phyloP scores from a whole-genome alignment of 2,113 vertebrate genomes.

The Poeciliopsis retropinna region DNA sequence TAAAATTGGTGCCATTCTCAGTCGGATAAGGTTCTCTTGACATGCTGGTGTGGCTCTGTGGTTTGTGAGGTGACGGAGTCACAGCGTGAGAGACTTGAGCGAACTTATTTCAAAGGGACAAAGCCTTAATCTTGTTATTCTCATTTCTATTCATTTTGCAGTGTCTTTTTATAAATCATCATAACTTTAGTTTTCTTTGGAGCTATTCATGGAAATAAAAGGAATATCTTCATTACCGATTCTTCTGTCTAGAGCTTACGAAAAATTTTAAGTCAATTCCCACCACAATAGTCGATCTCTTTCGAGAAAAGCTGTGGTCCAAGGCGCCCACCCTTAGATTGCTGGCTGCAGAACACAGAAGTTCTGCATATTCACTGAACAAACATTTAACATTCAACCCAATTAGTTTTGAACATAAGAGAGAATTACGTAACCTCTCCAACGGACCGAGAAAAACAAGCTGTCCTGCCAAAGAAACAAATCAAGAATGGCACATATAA shows the following conservation, averaged over 20 bases:
- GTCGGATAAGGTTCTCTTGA: constrained; percentile 54
- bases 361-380: constrained; percentile 25
- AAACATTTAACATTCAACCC: constrained; percentile 41
- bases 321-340: constrained; percentile 29
- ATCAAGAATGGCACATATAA: constrained; percentile 46
- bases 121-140: constrained; percentile 20
- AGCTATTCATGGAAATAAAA: no score
- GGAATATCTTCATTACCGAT: not conserved
- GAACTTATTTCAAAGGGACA: constrained; percentile 4
- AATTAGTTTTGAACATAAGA: constrained; percentile 45
- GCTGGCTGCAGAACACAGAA: constrained; percentile 22
- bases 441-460: constrained; percentile 47
- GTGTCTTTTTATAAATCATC: not conserved
- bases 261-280: constrained; percentile 1
- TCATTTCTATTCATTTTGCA: not conserved
- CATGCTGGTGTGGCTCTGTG: constrained; percentile 26
- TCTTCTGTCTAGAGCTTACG: not conserved
- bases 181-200: not conserved
- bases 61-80: constrained; percentile 65
- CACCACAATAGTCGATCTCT: constrained; percentile 16
- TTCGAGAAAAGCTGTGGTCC: constrained; percentile 32
- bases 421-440: constrained; percentile 37
- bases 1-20: constrained; percentile 40
- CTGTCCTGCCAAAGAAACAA: constrained; percentile 57
- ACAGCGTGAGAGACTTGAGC: constrained; percentile 21